Percentiles rank a stretch among this genome's conserved stretches.
These are phyloP conservation scores for Vireo altiloquus DNA, from an alignment of 2,113 vertebrate genomes.

Conservation along the genomic window DNA sequence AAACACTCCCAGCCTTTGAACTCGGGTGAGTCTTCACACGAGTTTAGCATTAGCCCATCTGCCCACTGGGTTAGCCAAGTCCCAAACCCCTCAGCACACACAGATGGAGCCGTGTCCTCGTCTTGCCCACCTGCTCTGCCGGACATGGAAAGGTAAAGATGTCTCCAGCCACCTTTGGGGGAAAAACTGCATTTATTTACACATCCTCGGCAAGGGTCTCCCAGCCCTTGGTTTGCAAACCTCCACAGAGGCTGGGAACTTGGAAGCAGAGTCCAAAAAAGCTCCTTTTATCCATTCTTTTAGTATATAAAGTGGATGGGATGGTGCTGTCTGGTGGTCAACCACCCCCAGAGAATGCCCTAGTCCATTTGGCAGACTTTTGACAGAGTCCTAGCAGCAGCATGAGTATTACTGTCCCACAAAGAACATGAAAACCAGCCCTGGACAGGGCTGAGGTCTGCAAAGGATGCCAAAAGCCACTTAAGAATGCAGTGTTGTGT, in stretches of 20 bases:
- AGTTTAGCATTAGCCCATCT: conserved; percentile 2
- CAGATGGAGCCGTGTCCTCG: rapidly evolving
- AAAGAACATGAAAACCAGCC: not conserved
- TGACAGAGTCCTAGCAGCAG: not conserved
- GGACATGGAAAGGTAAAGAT: rapidly evolving
- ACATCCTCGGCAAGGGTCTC: rapidly evolving
- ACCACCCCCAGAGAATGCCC: not conserved
- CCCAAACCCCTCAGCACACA: not conserved
- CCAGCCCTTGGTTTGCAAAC: not conserved
- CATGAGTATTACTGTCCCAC: not conserved
- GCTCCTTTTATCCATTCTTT: not conserved
- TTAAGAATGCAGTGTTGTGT: not conserved
- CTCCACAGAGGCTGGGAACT: not conserved
- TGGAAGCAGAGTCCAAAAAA: not conserved
- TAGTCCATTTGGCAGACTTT: not conserved
- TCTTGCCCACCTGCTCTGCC: not conserved
- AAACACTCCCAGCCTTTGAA: conserved; percentile 14
- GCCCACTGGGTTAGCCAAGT: not conserved
- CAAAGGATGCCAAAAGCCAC: not conserved
- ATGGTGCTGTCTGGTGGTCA: not conserved
- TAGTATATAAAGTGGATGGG: not conserved
- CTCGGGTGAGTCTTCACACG: not conserved
- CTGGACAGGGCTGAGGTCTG: not conserved
- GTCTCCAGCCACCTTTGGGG: not conserved
- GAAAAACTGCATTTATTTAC: not conserved